Base-by-base conservation (phyloP, 2,888 invertebrate species). In the Chymomyza caudatula region DNA sequence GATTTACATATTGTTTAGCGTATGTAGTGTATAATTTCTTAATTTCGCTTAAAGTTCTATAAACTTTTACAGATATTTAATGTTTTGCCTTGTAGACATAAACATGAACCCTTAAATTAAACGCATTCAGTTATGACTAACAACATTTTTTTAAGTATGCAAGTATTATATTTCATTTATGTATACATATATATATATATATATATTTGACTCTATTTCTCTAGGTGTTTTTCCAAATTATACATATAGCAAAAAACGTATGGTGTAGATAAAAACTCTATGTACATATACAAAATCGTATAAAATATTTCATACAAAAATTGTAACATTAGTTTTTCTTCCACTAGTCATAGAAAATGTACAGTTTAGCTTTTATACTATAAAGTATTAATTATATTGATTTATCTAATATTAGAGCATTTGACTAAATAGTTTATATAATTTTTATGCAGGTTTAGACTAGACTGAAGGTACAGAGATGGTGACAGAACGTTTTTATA, bases 381-480 rank as follows among this genome's bases (percentile, higher is more conserved):
- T 17, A 19, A 51, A 20, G 43, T 57, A n/a, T 37, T n/a, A 22
- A 37, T 37, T 37, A 53, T 4, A 57, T 77, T 78, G 63, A 67
- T 74, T 78, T 82, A 79, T 80, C 82, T 80, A 79, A 57, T 0
- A 5, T 59, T 79, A 81, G 69, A 70, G 73, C 71, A 81, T 76
- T 80, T 73, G 64, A 67, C 79, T 80, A 80, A 65, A 69, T 61
- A 54, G 71, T 57, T 37, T 23, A 76, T 69, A 61, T 78, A 77
- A 37, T 37, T 37, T 37, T 11, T 37, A 37, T 37, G 29, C 29
- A 37, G 80, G 69, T 80, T 82, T 71, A 83, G 77, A 25, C 44
- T 68, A 59, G 67, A 65, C 65, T 71, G 65, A 87, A 87, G 87
- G 87, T 87, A 87, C 87, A 87, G 81, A 87, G 87, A 86, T 86